Percentiles rank a stretch among this genome's conserved stretches.
phyloP scores from a whole-genome alignment of 2,888 invertebrate species.

The Nudaria mundana region DNA sequence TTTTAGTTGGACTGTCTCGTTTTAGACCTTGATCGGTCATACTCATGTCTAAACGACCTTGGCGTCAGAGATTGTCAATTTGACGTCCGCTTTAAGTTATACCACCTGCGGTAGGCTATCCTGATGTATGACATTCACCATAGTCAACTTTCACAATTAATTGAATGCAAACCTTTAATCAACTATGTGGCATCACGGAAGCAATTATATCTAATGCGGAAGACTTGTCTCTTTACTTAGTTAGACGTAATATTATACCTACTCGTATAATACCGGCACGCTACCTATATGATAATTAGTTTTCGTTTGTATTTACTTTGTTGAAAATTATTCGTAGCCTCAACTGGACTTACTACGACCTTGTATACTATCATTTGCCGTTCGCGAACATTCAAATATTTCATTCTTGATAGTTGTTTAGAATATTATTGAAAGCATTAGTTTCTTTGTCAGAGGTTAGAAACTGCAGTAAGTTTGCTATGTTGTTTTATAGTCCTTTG shows the following conservation, averaged over 20 bases:
- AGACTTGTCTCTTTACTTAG: constrained; percentile 30
- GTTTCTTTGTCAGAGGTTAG: constrained; percentile 32
- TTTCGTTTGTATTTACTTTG: constrained; percentile 16
- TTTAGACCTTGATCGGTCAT: constrained; percentile 55
- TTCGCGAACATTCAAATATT: constrained; percentile 21
- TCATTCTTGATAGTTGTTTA: constrained; percentile 16
- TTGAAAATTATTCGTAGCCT: neutral
- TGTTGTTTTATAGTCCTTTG: constrained; percentile 33
- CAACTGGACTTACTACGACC: constrained; percentile 17
- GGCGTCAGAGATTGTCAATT: constrained; percentile 52
- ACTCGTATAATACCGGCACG: constrained; percentile 22
- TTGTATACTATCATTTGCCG: constrained; percentile 21
- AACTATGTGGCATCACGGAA: constrained; percentile 47
- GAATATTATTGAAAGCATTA: constrained; percentile 10
- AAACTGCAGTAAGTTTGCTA: constrained; percentile 36
- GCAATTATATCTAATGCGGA: constrained; percentile 43
- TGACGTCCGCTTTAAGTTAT: constrained; percentile 50
- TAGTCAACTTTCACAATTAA: constrained; percentile 45
- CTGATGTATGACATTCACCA: constrained; percentile 42
- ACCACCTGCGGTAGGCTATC: constrained; percentile 30
- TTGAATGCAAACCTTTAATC: constrained; percentile 27
- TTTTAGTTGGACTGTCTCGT: constrained; percentile 31
- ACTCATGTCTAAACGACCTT: constrained; percentile 61
- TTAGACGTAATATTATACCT: constrained; percentile 19
- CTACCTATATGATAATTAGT: constrained; percentile 28